phyloP scores from a whole-genome alignment of 1,140 invertebrate genomes.

The Prorops nasuta region DNA sequence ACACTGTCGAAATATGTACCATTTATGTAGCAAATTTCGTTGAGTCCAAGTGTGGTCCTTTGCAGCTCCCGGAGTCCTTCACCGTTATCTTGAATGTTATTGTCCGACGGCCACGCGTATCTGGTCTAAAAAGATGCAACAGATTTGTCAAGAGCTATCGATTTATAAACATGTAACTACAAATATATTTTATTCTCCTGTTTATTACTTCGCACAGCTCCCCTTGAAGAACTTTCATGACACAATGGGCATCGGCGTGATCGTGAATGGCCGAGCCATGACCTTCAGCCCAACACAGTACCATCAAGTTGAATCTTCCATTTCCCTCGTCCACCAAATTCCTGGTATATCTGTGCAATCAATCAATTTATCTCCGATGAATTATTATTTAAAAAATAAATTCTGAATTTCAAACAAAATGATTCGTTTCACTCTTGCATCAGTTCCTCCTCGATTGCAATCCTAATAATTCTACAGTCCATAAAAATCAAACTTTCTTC shows the following conservation, averaged over 20 bases:
- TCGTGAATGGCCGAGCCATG: conserved; percentile 95
- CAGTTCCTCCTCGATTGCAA: background rate
- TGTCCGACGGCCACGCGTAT: conserved; percentile 70
- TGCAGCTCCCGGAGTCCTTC: conserved; percentile 63
- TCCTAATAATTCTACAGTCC: too few relatives aligned
- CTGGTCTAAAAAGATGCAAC: conserved; percentile 57
- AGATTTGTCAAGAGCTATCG: too few relatives aligned
- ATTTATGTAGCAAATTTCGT: conserved; percentile 94
- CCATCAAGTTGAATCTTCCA: conserved; percentile 96
- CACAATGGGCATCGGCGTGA: conserved; percentile 94
- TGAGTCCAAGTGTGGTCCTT: conserved; percentile 63
- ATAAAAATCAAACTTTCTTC: too few relatives aligned
- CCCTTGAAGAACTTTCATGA: conserved; percentile 89
- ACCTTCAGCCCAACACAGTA: conserved; percentile 95
- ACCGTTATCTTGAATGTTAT: conserved; percentile 18
- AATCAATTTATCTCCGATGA: too few relatives aligned
- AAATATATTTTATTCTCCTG: background rate
- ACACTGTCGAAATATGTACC: conserved; percentile 62
- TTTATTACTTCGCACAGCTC: conserved; percentile 64
- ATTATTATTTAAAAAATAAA: background rate
- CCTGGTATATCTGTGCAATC: conserved; percentile 82
- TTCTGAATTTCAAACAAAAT: background rate
- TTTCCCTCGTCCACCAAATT: conserved; percentile 94
- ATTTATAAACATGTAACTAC: conserved; percentile 1
- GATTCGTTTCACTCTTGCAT: background rate